Evolutionary conservation across 2,888 invertebrate species (phyloP).

Genomic region (Eupithecia tripunctaria): DNA sequence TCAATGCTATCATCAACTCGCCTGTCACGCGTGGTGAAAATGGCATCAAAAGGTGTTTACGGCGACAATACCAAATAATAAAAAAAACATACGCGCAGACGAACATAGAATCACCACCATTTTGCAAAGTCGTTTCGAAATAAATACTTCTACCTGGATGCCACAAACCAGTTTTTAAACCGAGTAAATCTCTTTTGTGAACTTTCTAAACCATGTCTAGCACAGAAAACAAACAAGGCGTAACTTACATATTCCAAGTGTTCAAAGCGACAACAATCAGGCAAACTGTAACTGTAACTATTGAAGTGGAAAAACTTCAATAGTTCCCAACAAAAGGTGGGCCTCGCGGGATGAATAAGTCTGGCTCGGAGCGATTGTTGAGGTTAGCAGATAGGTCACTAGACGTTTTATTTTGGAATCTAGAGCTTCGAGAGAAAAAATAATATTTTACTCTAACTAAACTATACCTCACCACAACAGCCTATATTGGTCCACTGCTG

Average conservation of each 20-base stretch:
- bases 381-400: not conserved
- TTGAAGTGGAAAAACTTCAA: conserved; percentile 45
- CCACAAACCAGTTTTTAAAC: conserved; percentile 30
- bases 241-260: conserved; percentile 4
- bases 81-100: not conserved
- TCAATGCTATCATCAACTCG: too few relatives aligned
- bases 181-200: not conserved
- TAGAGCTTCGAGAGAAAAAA: not conserved
- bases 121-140: not conserved
- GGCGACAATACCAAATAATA: not conserved
- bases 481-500: too few relatives aligned
- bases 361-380: not conserved
- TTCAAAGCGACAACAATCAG: conserved; percentile 4
- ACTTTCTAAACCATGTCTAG: not conserved
- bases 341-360: conserved; percentile 11
- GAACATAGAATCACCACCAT: not conserved
- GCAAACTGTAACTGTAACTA: conserved; percentile 36
- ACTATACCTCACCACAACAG: too few relatives aligned
- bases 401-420: not conserved
- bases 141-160: not conserved
- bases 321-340: conserved; percentile 31
- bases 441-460: too few relatives aligned
- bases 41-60: too few relatives aligned
- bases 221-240: conserved; percentile 5
- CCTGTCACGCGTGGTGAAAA: too few relatives aligned